phyloP scores from a whole-genome alignment of 1,140 invertebrate species.

The Drosophila pruinosa region DNA sequence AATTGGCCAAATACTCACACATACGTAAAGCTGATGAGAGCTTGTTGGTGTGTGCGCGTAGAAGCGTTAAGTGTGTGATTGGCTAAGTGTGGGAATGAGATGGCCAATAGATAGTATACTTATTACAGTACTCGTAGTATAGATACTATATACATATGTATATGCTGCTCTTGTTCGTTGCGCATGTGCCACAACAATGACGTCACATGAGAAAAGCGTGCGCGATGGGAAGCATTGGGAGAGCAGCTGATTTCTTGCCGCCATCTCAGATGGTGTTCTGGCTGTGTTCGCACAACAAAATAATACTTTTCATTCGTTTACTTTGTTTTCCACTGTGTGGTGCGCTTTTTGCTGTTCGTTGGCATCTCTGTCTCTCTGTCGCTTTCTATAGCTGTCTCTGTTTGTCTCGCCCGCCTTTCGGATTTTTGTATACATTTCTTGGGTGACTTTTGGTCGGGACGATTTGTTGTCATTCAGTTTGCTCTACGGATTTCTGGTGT shows the following conservation, averaged over 20 bases:
- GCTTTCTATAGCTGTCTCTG: not conserved
- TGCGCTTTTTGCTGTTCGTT: conserved; percentile 19
- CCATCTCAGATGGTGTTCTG: conserved; percentile 48
- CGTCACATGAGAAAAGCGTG: conserved; percentile 61
- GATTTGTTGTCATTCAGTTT: conserved; percentile 51
- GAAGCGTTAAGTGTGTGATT: conserved; percentile 2
- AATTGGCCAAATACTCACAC: not conserved
- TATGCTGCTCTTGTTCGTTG: conserved; percentile 27
- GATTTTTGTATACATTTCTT: conserved; percentile 10
- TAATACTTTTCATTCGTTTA: conserved; percentile 67
- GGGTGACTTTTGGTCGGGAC: not conserved
- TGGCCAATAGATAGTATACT: conserved; percentile 23
- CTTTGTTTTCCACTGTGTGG: conserved; percentile 51
- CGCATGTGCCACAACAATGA: conserved; percentile 64
- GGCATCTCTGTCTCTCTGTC: not conserved
- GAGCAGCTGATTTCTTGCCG: conserved; percentile 62
- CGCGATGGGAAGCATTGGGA: conserved; percentile 30
- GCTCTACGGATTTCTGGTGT: conserved; percentile 46
- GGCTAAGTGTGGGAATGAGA: conserved; percentile 37
- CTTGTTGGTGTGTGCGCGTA: conserved; percentile 3
- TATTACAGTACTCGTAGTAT: not conserved
- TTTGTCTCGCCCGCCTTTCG: not conserved
- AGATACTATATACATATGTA: not conserved
- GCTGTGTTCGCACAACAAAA: conserved; percentile 23
- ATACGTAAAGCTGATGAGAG: conserved; percentile 6